Base-by-base conservation (phyloP, 1,140 invertebrate species). In the Zaprionus davidi region DNA sequence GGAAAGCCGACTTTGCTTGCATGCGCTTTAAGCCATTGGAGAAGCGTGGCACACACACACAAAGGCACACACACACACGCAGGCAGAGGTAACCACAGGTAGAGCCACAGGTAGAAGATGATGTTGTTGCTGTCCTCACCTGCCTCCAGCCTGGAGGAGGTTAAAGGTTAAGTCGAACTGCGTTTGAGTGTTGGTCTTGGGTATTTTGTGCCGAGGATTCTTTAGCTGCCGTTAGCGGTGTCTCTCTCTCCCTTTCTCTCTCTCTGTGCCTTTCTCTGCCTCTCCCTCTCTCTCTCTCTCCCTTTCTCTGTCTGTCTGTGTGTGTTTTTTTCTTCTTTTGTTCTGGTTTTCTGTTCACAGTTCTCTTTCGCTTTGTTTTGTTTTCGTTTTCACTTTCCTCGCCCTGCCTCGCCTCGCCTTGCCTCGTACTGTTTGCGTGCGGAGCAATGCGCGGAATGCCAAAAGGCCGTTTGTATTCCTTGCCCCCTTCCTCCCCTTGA, bases 361-460 rank as follows among this genome's bases (percentile, higher is more conserved):
- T 15, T 51, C 34, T 36, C 22, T 20, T 22, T 68, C 15, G 38
- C 24, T 17, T n/a, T 46, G 41, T 51, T 55, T 44, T 24, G 31
- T 51, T 51, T n/a, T 31, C 59, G 34, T 57, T 31, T 34, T 36
- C 38, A 7, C 22, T 38, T 63, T 63, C 68, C 53, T 55, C 58
- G 46, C 69, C 64, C 26, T 6, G 26, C 38, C 22, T 28, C 38
- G 46, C 58, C 26, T 41, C 17, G 3, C 2, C n/a, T 20, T 17
- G 46, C 22, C 22, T 24, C 46, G 46, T 51, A 51, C 24, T 51
- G 20, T 51, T 78, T 83, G 64, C 68, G 51, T 70, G 72, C 65
- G 55, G 74, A 71, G 66, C 58, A 81, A 79, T 79, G 69, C 74
- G 76, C 60, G 79, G 85, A 90, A 90, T 90, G 85, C 86, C 79